phyloP scores from a whole-genome alignment of 2,888 invertebrate species.

The Drosophila trichaetosa region DNA sequence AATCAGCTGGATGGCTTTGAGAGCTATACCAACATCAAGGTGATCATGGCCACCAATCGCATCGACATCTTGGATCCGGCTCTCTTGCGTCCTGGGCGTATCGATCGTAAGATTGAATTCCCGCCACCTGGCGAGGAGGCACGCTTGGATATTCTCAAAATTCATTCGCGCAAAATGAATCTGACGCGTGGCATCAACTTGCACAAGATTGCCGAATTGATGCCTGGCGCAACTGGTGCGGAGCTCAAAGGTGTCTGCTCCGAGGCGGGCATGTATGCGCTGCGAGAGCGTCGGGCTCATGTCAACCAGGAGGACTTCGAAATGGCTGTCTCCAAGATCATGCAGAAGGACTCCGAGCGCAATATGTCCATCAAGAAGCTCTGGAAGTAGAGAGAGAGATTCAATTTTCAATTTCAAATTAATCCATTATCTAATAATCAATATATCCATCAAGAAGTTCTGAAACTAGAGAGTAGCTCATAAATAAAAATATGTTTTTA shows the following conservation, averaged over 20 bases:
- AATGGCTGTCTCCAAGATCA: constrained; percentile 99
- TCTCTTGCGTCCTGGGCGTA: constrained; percentile 97
- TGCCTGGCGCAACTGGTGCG: constrained; percentile 97
- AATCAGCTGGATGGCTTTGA: constrained; percentile 99
- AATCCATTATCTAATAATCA: not conserved
- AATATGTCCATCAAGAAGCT: constrained; percentile 99
- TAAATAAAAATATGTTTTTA: not conserved
- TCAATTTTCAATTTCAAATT: not conserved
- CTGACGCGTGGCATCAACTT: constrained; percentile 98
- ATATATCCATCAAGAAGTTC: not conserved
- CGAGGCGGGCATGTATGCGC: constrained; percentile 99
- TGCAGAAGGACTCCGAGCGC: constrained; percentile 99
- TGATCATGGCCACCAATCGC: constrained; percentile 99
- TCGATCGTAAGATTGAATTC: constrained; percentile 99
- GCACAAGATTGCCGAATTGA: constrained; percentile 98
- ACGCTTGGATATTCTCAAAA: constrained; percentile 97
- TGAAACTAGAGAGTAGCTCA: not conserved
- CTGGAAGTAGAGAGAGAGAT: constrained; percentile 91
- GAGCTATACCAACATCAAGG: constrained; percentile 99
- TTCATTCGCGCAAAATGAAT: constrained; percentile 99
- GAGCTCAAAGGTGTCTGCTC: constrained; percentile 99
- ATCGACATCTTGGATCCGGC: constrained; percentile 99
- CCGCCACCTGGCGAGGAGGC: constrained; percentile 99
- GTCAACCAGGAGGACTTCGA: constrained; percentile 99
- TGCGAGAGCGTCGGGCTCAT: constrained; percentile 97